Evolutionary conservation across 2,888 invertebrate genomes (phyloP).

Genomic region (Melipona beecheii): DNA sequence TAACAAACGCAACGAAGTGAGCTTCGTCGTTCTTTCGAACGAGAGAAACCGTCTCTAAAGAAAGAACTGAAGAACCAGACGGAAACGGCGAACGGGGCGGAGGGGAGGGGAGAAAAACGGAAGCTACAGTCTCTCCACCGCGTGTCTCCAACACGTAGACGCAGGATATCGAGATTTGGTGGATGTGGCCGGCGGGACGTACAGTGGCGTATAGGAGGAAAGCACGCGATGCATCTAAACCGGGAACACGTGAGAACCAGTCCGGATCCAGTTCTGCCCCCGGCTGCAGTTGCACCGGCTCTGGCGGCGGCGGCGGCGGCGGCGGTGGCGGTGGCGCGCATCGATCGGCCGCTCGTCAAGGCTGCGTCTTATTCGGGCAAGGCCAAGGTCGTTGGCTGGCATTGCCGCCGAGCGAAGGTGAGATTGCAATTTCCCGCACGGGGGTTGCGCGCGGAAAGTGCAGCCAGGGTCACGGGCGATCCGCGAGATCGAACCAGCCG

Average conservation of each 20-base stretch:
- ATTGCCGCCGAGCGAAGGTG: constrained; percentile 73
- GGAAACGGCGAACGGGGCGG: too few relatives aligned
- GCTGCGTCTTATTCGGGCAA: constrained; percentile 78
- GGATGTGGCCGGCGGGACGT: constrained; percentile 1
- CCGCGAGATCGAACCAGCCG: constrained; percentile 9
- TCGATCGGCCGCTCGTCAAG: constrained; percentile 78
- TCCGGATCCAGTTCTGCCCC: constrained; percentile 58
- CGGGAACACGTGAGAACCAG: constrained; percentile 71
- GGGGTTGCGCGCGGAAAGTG: constrained; percentile 57
- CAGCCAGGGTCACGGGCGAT: constrained; percentile 38
- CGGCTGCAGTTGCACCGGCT: constrained; percentile 60
- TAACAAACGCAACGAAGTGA: neutral
- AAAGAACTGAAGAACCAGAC: neutral
- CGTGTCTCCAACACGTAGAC: constrained; percentile 14
- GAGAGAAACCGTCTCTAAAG: neutral
- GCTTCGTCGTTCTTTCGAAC: neutral
- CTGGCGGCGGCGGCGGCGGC: constrained; percentile 33
- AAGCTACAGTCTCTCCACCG: neutral
- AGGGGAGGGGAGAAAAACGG: neutral
- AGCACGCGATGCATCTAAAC: constrained; percentile 68
- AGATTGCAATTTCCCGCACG: constrained; percentile 67
- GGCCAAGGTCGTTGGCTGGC: constrained; percentile 80
- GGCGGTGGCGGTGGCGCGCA: constrained; percentile 61
- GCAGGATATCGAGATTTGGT: neutral
- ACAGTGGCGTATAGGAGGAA: constrained; percentile 40